These are phyloP conservation scores for Otocyon megalotis DNA, from an alignment of 2,113 vertebrate species.

Conservation along the genomic window DNA sequence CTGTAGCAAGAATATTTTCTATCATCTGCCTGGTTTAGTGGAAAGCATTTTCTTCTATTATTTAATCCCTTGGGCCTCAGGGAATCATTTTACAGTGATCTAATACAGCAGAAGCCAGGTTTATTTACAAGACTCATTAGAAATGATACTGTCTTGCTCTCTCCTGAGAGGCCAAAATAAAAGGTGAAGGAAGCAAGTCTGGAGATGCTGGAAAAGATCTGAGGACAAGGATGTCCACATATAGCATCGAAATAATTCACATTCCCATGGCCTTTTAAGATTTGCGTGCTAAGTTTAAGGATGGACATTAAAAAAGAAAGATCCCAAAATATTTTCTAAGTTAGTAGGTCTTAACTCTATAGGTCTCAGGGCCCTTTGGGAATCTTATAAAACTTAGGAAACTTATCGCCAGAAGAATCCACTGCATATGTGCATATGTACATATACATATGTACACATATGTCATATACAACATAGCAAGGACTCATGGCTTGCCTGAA, in stretches of 20 bases:
- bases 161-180: constrained; percentile 38
- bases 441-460: too few relatives aligned
- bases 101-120: constrained; percentile 26
- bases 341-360: background rate
- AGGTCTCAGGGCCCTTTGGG: background rate
- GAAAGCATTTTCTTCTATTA: constrained; percentile 73
- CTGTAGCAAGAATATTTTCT: constrained; percentile 29
- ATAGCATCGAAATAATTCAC: background rate
- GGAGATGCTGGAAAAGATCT: constrained; percentile 11
- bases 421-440: background rate
- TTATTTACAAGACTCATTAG: constrained; percentile 70
- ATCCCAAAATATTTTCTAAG: background rate
- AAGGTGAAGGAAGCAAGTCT: background rate
- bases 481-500: background rate
- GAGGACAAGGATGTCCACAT: background rate
- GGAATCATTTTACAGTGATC: constrained; percentile 72
- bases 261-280: background rate
- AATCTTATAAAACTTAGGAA: background rate
- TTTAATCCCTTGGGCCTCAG: constrained; percentile 62
- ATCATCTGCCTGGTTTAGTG: constrained; percentile 65
- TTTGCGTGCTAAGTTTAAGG: constrained; percentile 13
- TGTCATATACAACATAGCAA: background rate
- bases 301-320: background rate
- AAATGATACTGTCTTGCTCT: constrained; percentile 26
- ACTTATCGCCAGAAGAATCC: background rate